phyloP scores from a whole-genome alignment of 2,113 vertebrate genomes.

The Aix galericulata region DNA sequence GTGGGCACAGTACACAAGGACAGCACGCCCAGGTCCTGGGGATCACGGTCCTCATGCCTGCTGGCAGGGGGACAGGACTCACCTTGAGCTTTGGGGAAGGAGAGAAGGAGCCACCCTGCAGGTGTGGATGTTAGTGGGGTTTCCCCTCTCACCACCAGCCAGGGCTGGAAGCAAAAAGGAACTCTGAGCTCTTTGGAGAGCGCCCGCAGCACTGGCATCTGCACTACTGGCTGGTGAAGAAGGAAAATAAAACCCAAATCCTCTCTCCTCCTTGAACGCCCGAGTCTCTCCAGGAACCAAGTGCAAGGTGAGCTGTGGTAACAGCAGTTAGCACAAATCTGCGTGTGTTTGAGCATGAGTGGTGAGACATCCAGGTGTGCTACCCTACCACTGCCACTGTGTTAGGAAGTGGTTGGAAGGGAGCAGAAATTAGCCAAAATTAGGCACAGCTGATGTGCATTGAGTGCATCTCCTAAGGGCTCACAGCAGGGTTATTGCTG shows the following conservation, averaged over 20 bases:
- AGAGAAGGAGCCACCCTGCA: background rate
- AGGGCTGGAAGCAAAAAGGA: background rate
- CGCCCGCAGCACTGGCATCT: rapidly evolving
- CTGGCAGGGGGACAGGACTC: too few species aligned
- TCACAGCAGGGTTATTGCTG: background rate
- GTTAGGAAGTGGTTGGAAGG: background rate
- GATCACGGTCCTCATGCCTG: too few species aligned
- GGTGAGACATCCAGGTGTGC: background rate
- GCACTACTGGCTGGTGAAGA: background rate
- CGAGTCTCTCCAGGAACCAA: background rate
- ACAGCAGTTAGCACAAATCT: background rate
- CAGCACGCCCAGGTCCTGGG: too few species aligned
- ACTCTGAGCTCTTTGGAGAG: background rate
- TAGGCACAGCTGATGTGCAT: background rate
- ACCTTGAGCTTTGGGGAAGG: background rate
- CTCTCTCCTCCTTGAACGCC: background rate
- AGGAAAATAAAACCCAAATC: background rate
- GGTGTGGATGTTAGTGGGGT: too few species aligned
- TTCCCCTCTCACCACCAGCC: too few species aligned
- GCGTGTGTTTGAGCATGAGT: rapidly evolving
- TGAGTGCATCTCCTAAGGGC: background rate
- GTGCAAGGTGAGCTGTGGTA: background rate
- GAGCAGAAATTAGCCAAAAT: background rate
- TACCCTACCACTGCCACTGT: background rate
- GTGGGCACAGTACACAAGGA: background rate